These are phyloP conservation scores for Meleagris gallopavo DNA, from an alignment of 2,113 vertebrate genomes.

Conservation along the genomic window DNA sequence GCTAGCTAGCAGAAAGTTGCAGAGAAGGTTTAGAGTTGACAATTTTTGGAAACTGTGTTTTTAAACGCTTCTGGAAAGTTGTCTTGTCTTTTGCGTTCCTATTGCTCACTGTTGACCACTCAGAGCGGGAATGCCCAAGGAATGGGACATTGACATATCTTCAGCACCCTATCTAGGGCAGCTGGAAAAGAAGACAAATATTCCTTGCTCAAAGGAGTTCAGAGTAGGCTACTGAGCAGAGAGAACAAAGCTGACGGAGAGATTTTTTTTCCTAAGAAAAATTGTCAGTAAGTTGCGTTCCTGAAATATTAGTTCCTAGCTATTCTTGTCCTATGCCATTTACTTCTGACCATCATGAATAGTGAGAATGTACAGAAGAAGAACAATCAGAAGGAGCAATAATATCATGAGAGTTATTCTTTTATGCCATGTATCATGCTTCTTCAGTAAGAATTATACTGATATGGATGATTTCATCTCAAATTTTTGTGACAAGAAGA, in stretches of 20 bases:
- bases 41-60: neutral
- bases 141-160: neutral
- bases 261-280: neutral
- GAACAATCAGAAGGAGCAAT: neutral
- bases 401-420: neutral
- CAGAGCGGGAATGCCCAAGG: neutral
- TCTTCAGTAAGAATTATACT: neutral
- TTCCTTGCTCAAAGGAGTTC: neutral
- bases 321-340: neutral
- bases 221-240: neutral
- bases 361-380: neutral
- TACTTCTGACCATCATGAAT: neutral
- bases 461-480: neutral
- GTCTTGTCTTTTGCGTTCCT: neutral
- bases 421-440: neutral
- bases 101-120: neutral
- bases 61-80: neutral
- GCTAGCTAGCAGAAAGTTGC: neutral
- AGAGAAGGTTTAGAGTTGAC: neutral
- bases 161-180: neutral
- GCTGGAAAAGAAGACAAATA: neutral
- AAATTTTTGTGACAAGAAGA: neutral
- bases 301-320: neutral
- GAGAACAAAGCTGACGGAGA: neutral
- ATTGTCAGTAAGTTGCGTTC: neutral